A percentile compares a stretch with the other conserved stretches of the same genome.
phyloP scores from a whole-genome alignment of 53 echinoderm and acorn worm genomes.

The Crossaster papposus region DNA sequence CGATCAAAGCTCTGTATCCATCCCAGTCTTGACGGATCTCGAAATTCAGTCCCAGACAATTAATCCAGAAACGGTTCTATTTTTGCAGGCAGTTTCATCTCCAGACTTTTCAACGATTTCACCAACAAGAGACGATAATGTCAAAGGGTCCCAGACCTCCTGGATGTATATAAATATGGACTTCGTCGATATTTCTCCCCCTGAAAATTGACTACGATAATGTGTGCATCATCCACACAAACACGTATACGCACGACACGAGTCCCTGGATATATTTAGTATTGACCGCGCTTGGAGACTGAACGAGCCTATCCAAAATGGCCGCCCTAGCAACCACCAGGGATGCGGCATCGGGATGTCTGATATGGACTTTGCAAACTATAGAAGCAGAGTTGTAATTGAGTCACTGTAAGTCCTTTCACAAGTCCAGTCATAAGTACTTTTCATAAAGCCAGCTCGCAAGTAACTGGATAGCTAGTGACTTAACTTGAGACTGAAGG shows the following conservation, averaged over 20 bases:
- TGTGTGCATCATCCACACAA: background rate
- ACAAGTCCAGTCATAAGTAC: no score
- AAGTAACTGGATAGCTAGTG: no score
- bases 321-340: background rate
- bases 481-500: no score
- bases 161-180: conserved; percentile 2
- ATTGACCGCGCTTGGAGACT: background rate
- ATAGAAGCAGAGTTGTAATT: background rate
- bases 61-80: background rate
- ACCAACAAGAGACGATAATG: conserved; percentile 56
- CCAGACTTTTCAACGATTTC: conserved; percentile 48
- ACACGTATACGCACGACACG: background rate
- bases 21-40: background rate
- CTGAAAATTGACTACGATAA: background rate
- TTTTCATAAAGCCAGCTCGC: no score
- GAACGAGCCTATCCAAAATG: background rate
- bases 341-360: background rate
- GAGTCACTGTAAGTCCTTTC: no score
- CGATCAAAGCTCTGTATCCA: background rate
- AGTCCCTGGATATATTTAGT: background rate
- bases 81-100: conserved; percentile 48
- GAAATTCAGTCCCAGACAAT: background rate
- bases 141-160: conserved; percentile 1
- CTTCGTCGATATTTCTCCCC: background rate
- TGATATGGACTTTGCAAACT: background rate